These are phyloP conservation scores for Nilaparvata lugens DNA, from an alignment of 1,140 invertebrate species.

Conservation along the genomic window DNA sequence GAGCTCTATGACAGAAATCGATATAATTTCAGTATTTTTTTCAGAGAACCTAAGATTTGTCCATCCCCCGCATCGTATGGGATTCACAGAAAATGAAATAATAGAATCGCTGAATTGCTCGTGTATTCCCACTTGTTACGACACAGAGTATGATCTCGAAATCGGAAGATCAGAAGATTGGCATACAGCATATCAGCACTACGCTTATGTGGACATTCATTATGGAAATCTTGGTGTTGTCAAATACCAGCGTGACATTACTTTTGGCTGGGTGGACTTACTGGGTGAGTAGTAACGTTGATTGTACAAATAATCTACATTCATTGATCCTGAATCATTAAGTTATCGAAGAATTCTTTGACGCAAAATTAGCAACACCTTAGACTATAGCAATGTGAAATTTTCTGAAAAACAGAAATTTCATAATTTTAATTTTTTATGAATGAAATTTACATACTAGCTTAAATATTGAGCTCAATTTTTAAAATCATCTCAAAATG, in stretches of 20 bases:
- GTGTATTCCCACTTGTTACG: constrained; percentile 24
- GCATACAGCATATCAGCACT: background rate
- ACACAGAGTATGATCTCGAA: constrained; percentile 21
- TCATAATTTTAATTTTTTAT: too few relatives aligned
- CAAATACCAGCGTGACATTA: constrained; percentile 24
- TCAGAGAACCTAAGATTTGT: constrained; percentile 18
- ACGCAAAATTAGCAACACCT: too few relatives aligned
- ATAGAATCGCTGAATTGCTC: constrained; percentile 22
- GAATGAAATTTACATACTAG: too few relatives aligned
- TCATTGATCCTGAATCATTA: too few relatives aligned
- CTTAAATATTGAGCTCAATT: too few relatives aligned
- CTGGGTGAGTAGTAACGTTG: constrained; percentile 19
- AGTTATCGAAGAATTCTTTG: too few relatives aligned
- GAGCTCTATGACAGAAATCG: background rate
- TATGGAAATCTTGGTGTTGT: constrained; percentile 21
- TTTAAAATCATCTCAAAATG: too few relatives aligned
- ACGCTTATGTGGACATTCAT: constrained; percentile 23
- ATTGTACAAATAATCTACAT: too few relatives aligned
- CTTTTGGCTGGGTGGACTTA: constrained; percentile 22
- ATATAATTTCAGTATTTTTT: background rate
- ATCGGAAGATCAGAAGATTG: constrained; percentile 14
- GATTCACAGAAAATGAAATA: constrained; percentile 15
- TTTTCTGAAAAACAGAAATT: too few relatives aligned
- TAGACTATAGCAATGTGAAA: too few relatives aligned
- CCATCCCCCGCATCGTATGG: constrained; percentile 16